A percentile compares a stretch with the other conserved stretches of the same genome.
phyloP scores from a whole-genome alignment of 2,113 vertebrate genomes.

The Dermatemys mawii region DNA sequence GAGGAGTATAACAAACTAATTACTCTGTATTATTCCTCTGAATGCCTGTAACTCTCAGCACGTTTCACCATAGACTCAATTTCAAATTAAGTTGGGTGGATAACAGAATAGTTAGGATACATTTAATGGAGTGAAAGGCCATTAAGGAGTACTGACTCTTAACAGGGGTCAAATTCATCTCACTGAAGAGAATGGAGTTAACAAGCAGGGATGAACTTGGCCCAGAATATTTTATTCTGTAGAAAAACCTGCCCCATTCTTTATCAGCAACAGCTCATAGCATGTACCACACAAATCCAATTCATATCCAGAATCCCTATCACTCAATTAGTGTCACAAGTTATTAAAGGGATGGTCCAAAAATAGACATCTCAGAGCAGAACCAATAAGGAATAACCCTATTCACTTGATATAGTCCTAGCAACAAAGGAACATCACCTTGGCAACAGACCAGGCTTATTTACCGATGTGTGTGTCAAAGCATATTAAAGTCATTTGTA shows the following conservation, averaged over 20 bases:
- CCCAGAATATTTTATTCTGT: not conserved
- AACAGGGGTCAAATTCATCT: not conserved
- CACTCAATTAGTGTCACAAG: constrained; percentile 20
- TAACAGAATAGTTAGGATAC: not conserved
- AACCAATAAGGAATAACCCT: constrained; percentile 26
- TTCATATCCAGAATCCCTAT: not conserved
- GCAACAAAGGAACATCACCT: constrained; percentile 64
- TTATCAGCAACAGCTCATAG: not conserved
- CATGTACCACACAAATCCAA: not conserved
- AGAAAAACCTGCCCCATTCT: not conserved
- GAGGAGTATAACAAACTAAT: not conserved
- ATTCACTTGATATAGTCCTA: constrained; percentile 54
- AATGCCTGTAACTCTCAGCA: not conserved
- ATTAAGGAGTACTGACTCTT: not conserved
- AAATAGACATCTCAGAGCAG: constrained; percentile 33
- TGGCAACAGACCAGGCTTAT: constrained; percentile 65
- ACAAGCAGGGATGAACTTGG: not conserved
- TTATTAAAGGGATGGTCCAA: constrained; percentile 43
- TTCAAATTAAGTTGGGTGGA: not conserved
- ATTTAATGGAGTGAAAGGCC: not conserved
- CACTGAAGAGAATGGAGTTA: not conserved
- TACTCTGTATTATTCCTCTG: not conserved
- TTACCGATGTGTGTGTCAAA: constrained; percentile 40
- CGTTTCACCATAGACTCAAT: not conserved
- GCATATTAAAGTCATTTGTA: constrained; percentile 62